These are phyloP conservation scores for Poecile montanus DNA, from an alignment of 2,797 vertebrate species.

Conservation along the genomic window DNA sequence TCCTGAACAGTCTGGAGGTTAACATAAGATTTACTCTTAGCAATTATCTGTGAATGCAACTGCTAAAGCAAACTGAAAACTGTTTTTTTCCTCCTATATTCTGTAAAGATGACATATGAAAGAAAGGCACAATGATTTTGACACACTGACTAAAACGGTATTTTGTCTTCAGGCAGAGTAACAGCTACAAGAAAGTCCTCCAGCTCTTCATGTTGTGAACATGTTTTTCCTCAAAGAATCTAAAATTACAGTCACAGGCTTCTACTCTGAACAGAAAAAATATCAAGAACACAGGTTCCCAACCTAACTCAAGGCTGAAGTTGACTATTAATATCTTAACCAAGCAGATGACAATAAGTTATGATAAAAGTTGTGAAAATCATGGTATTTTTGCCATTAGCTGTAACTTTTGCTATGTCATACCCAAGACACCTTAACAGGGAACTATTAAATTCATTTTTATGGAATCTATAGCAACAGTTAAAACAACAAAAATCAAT, in stretches of 20 bases:
- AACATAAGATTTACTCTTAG: neutral
- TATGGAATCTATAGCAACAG: neutral
- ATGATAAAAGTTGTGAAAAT: neutral
- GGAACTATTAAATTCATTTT: neutral
- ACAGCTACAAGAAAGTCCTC: neutral
- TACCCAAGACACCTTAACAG: neutral
- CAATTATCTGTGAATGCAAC: neutral
- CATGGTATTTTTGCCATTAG: neutral
- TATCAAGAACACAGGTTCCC: neutral
- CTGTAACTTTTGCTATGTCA: neutral
- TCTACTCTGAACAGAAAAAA: neutral
- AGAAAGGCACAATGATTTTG: neutral
- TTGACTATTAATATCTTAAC: neutral
- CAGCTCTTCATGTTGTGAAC: neutral
- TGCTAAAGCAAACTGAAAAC: neutral
- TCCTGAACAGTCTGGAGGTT: neutral
- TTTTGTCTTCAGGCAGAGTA: neutral
- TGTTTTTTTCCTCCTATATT: neutral
- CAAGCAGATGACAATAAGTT: neutral
- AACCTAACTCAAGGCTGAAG: neutral
- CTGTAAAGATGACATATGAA: neutral
- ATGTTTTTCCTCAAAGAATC: neutral
- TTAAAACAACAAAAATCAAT: neutral
- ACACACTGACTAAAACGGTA: neutral
- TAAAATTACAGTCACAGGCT: neutral